phyloP scores from a whole-genome alignment of 1,140 invertebrate species.

The Zelostemma sp. region DNA sequence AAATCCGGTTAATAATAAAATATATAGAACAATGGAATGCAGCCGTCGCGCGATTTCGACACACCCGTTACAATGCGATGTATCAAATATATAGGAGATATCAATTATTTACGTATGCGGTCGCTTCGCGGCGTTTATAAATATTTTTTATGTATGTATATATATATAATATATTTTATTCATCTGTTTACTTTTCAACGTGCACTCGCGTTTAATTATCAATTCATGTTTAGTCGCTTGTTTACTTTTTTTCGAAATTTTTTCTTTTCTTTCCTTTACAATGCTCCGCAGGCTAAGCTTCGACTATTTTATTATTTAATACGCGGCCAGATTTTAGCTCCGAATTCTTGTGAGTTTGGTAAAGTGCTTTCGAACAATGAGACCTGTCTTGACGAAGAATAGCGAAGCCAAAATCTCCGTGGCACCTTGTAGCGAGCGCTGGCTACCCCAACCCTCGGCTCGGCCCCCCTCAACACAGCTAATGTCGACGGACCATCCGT shows the following conservation, averaged over 20 bases:
- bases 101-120: slow-evolving; percentile 46
- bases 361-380: background rate
- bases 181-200: slow-evolving; percentile 33
- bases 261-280: no score
- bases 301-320: slow-evolving; percentile 38
- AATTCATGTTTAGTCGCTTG: background rate
- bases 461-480: slow-evolving; percentile 67
- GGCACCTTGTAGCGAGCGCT: slow-evolving; percentile 63
- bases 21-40: slow-evolving; percentile 62
- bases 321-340: slow-evolving; percentile 53
- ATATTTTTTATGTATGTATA: slow-evolving; percentile 44
- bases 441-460: slow-evolving; percentile 64
- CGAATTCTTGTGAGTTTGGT: slow-evolving; percentile 46
- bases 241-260: no score
- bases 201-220: slow-evolving; percentile 18
- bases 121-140: slow-evolving; percentile 34
- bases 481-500: slow-evolving; percentile 45
- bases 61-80: slow-evolving; percentile 61
- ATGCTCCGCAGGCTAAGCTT: slow-evolving; percentile 55
- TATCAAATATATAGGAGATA: slow-evolving; percentile 67
- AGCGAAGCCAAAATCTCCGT: slow-evolving; percentile 53
- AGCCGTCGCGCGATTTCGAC: slow-evolving; percentile 59
- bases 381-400: background rate
- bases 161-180: slow-evolving; percentile 50
- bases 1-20: slow-evolving; percentile 61